Conservation (phyloP, 2,113 vertebrate genomes). For the Spermophilus dauricus region DNA sequence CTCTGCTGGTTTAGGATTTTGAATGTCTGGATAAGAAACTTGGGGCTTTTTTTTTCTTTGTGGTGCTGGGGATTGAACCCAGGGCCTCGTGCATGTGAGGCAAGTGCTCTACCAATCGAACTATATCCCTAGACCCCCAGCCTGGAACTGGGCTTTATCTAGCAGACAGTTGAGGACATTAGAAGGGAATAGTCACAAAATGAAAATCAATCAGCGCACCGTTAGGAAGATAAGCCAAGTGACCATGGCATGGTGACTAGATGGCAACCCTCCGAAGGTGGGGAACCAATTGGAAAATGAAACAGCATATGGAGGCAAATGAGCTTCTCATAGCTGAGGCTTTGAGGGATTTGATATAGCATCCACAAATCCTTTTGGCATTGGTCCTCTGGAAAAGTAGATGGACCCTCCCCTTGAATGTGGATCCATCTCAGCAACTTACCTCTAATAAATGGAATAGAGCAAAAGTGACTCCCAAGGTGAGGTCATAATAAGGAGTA, state of each 20-base stretch:
- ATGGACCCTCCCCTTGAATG: background rate
- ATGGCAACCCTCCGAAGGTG: too few relatives aligned
- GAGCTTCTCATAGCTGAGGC: background rate
- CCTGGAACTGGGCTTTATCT: background rate
- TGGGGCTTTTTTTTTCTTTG: too few relatives aligned
- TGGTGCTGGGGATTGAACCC: too few relatives aligned
- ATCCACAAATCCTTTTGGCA: background rate
- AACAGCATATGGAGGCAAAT: background rate
- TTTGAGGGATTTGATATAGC: background rate
- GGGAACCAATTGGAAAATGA: background rate
- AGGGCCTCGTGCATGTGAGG: too few relatives aligned
- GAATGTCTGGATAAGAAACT: background rate
- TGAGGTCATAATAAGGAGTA: background rate
- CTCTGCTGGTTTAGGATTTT: background rate
- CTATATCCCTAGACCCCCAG: too few relatives aligned
- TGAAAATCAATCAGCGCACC: background rate
- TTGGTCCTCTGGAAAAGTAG: background rate
- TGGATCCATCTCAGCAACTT: background rate
- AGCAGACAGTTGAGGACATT: background rate
- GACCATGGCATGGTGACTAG: background rate
- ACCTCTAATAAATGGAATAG: background rate
- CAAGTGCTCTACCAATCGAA: too few relatives aligned
- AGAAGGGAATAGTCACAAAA: background rate
- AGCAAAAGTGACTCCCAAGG: background rate
- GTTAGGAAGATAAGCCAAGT: background rate